Evolutionary conservation across 2,113 vertebrate genomes (phyloP), one percentile per base, ranked within the genome.

Genomic region (Etheostoma spectabile): DNA sequence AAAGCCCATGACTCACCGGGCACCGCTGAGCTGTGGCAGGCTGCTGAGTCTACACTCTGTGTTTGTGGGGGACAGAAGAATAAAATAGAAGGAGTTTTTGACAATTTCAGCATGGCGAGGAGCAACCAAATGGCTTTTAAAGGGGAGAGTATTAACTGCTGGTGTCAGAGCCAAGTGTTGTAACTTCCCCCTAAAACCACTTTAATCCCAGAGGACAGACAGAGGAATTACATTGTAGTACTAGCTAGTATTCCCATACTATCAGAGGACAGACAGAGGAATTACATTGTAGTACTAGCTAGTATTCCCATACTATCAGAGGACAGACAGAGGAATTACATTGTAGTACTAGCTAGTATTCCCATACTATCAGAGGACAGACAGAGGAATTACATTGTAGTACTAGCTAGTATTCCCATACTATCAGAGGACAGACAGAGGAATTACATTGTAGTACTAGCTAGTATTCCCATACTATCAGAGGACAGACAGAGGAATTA

Each of bases 1-100:
- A 90, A 86, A 82, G 64, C 3, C 62, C 86, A 87, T 93, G 72
- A 90, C 64, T 91, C 86, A 83, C 61, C 68, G 7, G 35, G 77
- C 46, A 65, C 53, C n/a, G 3, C 74, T 27, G 56, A n/a, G 49
- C 51, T 71, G 67, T 80, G 80, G 81, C 88, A 89, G 78, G 66
- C n/a, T 30, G 11, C n/a, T 61, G 84, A 78, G 69, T 42, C 8
- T 33, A 42, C 57, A 45, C 60, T 33, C 53, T 42, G 2, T 42
- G 38, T 11, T 42, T 42, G 38, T 42, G 38, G 22, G 18, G 6
- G 12, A 46, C 18, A 46, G 45, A 45, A 1, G 30, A 45, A 10
- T 46, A 11, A 42, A 69, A 35, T 0, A 11, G 12, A 49, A 24
- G 12, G 30, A 1, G 5, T 0, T 27, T 45, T 27, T 33, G 13